Conservation (phyloP, 1,140 invertebrate species). For the Hermatobates lingyangjiaoensis region DNA sequence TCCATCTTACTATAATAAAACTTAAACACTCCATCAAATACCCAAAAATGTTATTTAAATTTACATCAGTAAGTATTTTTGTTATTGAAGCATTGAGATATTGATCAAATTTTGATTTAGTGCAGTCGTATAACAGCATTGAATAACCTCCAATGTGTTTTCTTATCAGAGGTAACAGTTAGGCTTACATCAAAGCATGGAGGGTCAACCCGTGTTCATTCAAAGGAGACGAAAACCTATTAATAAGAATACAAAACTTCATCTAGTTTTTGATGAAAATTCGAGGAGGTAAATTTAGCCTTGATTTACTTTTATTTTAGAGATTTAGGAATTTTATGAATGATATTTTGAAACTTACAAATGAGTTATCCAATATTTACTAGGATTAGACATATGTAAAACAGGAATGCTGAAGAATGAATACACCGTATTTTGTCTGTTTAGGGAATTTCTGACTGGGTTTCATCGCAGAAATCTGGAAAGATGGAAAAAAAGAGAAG, state of each 20-base stretch:
- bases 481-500: constrained; percentile 44
- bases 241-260: constrained; percentile 12
- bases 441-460: constrained; percentile 49
- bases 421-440: constrained; percentile 3
- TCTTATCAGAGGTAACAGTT: background rate
- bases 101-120: background rate
- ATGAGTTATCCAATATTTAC: background rate
- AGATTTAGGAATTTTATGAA: background rate
- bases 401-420: background rate
- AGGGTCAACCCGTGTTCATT: constrained; percentile 4
- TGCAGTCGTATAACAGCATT: background rate
- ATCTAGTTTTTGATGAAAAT: constrained; percentile 14
- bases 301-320: background rate
- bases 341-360: background rate
- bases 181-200: background rate
- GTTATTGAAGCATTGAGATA: background rate
- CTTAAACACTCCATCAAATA: background rate
- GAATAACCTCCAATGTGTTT: background rate
- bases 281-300: constrained; percentile 8
- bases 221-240: constrained; percentile 7
- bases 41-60: background rate
- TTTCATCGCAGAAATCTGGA: constrained; percentile 57
- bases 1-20: background rate
- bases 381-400: background rate
- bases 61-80: background rate